Evolutionary conservation across 2,888 invertebrate genomes (phyloP), one percentile per base, ranked within the genome.

Genomic region (Hydraecia micacea): DNA sequence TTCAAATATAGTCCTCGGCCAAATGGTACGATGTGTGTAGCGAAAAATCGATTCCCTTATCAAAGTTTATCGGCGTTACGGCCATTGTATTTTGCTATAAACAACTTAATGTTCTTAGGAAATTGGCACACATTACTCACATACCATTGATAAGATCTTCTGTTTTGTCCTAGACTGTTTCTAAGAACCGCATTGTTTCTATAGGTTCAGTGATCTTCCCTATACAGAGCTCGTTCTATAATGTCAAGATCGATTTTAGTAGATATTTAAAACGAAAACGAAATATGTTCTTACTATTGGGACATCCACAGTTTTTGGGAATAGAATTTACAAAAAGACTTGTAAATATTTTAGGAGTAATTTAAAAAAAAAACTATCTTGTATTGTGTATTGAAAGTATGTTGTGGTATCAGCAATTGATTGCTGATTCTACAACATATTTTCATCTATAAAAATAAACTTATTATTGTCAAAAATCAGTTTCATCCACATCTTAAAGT

Each of bases 1-100:
- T 70, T 55, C 6, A 46, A 63, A 79, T 28, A 21, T 68, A 55
- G 32, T 52, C 2, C 25, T 73, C 25, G 5, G 21, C 46, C 5
- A 49, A 58, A 80, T 8, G 18, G 13, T 39, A 67, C 25, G n/a
- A 55, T 39, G 49, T 67, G 52, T 52, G 78, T 28, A 69, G 81
- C 55, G 80, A 82, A 88, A 91, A 90, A 91, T 91, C 89, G 87
- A 91, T 91, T 91, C 76, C 66, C 87, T 90, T 91, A 91, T 91
- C 91, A 84, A 60, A 72, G 65, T 77, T 79, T 87, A 89, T 84
- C 80, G 63, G 62, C 32, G 75, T 75, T 82, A 69, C 69, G 69
- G 55, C 79, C 67, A 76, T 80, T 88, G 83, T 81, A 80, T 85
- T 63, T 80, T 65, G 39, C 71, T 77, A 77, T 86, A 84, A 78